Evolutionary conservation across 2,797 vertebrate species (phyloP).

Genomic region (Lacerta viridis): DNA sequence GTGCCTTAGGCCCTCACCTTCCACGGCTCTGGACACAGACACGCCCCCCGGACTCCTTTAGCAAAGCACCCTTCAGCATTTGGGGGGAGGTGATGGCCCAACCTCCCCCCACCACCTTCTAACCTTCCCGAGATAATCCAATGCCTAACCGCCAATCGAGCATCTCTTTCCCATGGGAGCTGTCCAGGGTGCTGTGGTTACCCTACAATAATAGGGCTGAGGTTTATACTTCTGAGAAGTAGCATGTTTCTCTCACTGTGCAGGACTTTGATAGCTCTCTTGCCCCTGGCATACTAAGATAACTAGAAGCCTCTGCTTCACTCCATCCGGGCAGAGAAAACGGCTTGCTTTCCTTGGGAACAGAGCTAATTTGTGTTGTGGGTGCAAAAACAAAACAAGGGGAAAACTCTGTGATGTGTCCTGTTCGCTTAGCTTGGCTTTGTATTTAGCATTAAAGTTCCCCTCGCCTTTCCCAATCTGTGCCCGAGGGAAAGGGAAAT

Average conservation of each 20-base stretch:
- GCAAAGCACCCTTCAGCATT: too few relatives aligned
- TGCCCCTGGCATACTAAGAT: not conserved
- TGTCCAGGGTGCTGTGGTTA: not conserved
- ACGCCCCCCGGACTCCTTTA: too few relatives aligned
- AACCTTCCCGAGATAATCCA: too few relatives aligned
- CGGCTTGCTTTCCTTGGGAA: not conserved
- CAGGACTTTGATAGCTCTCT: not conserved
- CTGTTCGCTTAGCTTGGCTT: slow-evolving; percentile 43
- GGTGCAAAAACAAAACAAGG: slow-evolving; percentile 11
- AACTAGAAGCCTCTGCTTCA: not conserved
- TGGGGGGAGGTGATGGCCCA: too few relatives aligned
- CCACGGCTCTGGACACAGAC: too few relatives aligned
- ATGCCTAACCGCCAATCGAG: too few relatives aligned
- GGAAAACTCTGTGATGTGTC: not conserved
- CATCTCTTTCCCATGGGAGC: not conserved
- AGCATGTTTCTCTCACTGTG: not conserved
- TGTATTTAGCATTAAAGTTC: slow-evolving; percentile 38
- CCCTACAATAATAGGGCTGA: not conserved
- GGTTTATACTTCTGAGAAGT: not conserved
- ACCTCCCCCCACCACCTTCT: too few relatives aligned
- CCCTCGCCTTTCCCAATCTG: slow-evolving; percentile 42
- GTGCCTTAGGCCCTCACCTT: too few relatives aligned
- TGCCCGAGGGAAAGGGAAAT: slow-evolving; percentile 77
- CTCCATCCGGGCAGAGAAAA: accelerated
- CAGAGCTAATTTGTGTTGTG: slow-evolving; percentile 18